Evolutionary conservation across 2,888 invertebrate genomes (phyloP), one percentile per base, ranked within the genome.

Genomic region (Baccha elongata): DNA sequence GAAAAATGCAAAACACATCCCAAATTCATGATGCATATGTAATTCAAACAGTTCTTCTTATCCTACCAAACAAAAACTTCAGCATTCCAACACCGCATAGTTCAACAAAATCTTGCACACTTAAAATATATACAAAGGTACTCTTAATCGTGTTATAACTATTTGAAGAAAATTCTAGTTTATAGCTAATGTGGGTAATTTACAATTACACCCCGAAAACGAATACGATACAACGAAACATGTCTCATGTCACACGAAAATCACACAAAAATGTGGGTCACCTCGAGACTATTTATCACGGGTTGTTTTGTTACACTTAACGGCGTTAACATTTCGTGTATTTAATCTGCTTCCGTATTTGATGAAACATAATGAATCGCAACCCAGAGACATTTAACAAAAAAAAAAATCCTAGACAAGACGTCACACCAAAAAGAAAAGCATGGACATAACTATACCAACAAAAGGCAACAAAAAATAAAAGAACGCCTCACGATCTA

Each of bases 271-370:
- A 83, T 65, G 44, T 83, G 29, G 83, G 83, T 76, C 83, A 78
- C 19, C 67, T 23, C 55, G 35, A 83, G 62, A 32, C 42, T 62
- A 68, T n/a, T n/a, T 11, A 42, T 13, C 75, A 48, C 21, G 53
- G 44, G 42, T 44, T 40, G 44, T 67, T n/a, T n/a, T 76, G 81
- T 53, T 75, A 72, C 62, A 78, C 68, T 73, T 68, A 76, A 72
- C 62, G 55, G 62, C 83, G 83, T 73, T 83, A 62, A 83, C 83
- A 83, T 72, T 83, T 83, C 83, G 83, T 83, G 83, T 78, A 69
- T 78, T 68, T 64, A 76, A 83, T 83, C 64, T 73, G 78, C 83
- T 83, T 83, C 83, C 83, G 83, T 83, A 81, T 76, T 81, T 81
- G 81, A 81, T 81, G 81, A 65, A 81, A 81, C 81, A 53, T 81